phyloP scores from a whole-genome alignment of 2,888 invertebrate genomes.

The Xestia rhomboidea region DNA sequence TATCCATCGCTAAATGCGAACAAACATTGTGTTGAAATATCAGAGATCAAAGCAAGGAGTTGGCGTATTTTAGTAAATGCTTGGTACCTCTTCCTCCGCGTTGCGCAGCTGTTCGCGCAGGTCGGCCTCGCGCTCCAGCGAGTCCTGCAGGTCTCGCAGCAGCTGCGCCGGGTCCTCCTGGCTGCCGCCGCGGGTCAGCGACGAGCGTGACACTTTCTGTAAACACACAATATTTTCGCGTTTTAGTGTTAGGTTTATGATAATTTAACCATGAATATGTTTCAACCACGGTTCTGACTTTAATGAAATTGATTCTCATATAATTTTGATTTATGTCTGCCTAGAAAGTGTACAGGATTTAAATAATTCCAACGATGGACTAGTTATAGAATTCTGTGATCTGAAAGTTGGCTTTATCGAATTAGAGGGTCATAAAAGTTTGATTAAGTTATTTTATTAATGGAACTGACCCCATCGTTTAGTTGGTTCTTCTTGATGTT shows the following conservation, averaged over 20 bases:
- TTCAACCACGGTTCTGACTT: no score
- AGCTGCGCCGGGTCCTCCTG: constrained; percentile 95
- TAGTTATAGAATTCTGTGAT: neutral
- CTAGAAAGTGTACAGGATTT: no score
- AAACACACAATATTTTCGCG: constrained; percentile 3
- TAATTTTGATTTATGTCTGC: no score
- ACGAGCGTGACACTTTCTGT: constrained; percentile 93
- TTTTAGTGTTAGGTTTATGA: no score
- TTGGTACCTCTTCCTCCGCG: constrained; percentile 96
- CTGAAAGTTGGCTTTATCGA: neutral
- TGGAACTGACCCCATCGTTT: constrained; percentile 89
- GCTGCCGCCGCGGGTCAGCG: constrained; percentile 94
- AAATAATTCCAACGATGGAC: neutral
- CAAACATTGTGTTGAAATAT: constrained; percentile 15
- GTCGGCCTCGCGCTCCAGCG: constrained; percentile 97
- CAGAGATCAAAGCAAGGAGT: constrained; percentile 18
- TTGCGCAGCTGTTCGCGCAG: constrained; percentile 97
- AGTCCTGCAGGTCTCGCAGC: constrained; percentile 96
- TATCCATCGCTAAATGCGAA: constrained; percentile 4
- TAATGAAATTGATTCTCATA: no score
- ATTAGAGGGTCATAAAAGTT: no score
- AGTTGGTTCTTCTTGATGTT: constrained; percentile 91
- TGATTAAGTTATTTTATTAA: no score
- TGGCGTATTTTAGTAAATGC: neutral
- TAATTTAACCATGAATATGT: no score